Evolutionary conservation across 2,797 vertebrate species (phyloP).

Genomic region (Propithecus deckenii): DNA sequence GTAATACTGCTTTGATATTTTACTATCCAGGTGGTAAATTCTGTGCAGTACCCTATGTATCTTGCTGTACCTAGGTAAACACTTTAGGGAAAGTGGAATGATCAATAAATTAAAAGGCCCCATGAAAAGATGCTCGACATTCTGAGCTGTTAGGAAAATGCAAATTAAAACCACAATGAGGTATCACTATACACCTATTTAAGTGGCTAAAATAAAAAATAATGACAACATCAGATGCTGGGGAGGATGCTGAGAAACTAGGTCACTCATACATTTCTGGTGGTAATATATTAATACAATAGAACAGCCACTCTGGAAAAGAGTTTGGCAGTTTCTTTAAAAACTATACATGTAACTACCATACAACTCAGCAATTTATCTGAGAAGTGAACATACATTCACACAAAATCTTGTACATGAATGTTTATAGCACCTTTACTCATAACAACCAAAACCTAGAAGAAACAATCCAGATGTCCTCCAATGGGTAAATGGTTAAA

Average conservation of each 20-base stretch:
- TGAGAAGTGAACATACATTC: neutral
- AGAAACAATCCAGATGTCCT: neutral
- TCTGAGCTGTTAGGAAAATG: neutral
- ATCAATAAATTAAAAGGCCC: neutral
- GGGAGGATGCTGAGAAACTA: neutral
- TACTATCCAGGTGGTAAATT: neutral
- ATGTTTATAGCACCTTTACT: neutral
- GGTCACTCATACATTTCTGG: neutral
- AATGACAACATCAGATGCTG: neutral
- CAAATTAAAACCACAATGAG: neutral
- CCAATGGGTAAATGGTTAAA: neutral
- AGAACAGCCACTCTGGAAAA: neutral
- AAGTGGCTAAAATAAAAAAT: neutral
- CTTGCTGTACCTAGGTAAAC: neutral
- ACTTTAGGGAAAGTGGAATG: neutral
- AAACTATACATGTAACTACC: neutral
- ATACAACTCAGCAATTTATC: neutral
- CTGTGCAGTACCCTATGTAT: neutral
- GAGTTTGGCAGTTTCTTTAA: neutral
- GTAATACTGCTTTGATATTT: neutral
- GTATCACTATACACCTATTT: neutral
- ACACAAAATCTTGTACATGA: neutral
- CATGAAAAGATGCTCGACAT: neutral
- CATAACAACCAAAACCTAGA: neutral
- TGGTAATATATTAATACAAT: neutral